Percentiles rank a stretch among this genome's conserved stretches.
Evolutionary conservation across 2,113 vertebrate species (phyloP).

Genomic region (Cephalopterus ornatus): DNA sequence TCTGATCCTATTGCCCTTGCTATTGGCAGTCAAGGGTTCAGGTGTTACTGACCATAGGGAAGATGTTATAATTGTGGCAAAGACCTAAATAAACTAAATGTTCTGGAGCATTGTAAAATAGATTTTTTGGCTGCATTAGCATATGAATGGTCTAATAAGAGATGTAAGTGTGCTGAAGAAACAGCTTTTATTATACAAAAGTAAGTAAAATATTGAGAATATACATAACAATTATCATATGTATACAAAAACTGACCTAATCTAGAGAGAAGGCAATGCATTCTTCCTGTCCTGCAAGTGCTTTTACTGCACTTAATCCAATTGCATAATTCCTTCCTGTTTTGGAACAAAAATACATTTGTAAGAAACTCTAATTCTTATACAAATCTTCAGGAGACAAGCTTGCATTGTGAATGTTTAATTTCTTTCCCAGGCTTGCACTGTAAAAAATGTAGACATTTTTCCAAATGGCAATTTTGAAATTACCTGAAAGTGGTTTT

Average conservation of each 20-base stretch:
- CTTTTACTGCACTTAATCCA: background rate
- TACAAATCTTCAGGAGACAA: background rate
- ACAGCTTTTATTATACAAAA: background rate
- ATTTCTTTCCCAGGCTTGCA: background rate
- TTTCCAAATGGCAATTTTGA: background rate
- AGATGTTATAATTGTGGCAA: background rate
- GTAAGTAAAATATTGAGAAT: background rate
- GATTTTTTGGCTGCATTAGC: background rate
- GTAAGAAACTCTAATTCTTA: background rate
- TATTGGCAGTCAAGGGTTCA: background rate
- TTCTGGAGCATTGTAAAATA: background rate
- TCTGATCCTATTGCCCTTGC: background rate
- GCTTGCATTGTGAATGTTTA: background rate
- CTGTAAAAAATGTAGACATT: background rate
- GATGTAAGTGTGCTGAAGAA: background rate
- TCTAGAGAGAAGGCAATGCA: background rate
- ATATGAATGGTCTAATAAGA: background rate
- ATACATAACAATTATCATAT: background rate
- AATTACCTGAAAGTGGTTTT: background rate
- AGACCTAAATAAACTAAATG: background rate
- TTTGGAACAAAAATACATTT: background rate
- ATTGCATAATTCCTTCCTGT: background rate
- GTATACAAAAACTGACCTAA: background rate
- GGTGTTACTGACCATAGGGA: background rate
- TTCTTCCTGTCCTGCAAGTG: background rate